Evolutionary conservation across 2,888 invertebrate species (phyloP), one percentile per base, ranked within the genome.

Genomic region (Caenorhabditis zanzibari): DNA sequence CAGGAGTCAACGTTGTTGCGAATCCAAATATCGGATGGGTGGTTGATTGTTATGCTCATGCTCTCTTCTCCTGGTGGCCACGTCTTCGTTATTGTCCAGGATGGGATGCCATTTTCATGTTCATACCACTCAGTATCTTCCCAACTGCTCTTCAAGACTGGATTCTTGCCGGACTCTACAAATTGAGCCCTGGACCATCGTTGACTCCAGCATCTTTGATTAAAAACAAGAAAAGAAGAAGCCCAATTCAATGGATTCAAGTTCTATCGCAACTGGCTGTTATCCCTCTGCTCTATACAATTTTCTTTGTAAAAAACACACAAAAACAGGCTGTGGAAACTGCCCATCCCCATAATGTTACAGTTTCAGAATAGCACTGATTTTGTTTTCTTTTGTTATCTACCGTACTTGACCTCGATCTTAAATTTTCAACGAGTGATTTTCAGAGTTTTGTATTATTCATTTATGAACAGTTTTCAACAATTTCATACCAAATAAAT

Each of bases 71-170:
- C 26, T 76, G 71, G 63, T 89, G 85, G 85, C 89, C 88, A 14
- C 82, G 89, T 71, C 76, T 88, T 12, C 81, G 84, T 14, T 88
- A 90, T 69, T 76, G 85, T 52, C 87, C 89, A 16, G 90, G 90
- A 24, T 88, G 86, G 86, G 90, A 90, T 61, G 90, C 90, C 6
- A 85, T 88, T 10, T 85, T 90, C 72, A 72, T 89, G 68, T 90
- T 90, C 76, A 83, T 90, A 26, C 90, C 90, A 6, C 68, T 90
- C 10, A 85, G 85, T 49, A 72, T 88, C 28, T 63, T 89, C 22
- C 90, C 90, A 12, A 89, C 90, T 16, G 79, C 64, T 44, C 14
- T 85, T n/a, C 87, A 88, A 79, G 89, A 89, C 54, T 71, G 58
- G 41, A 74, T 89, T 16, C 75, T 89, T 12, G 75, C 81, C 24